A percentile compares a stretch with the other conserved stretches of the same genome.
These are phyloP conservation scores for Eupithecia inturbata DNA, from an alignment of 2,888 invertebrate genomes.

Conservation along the genomic window DNA sequence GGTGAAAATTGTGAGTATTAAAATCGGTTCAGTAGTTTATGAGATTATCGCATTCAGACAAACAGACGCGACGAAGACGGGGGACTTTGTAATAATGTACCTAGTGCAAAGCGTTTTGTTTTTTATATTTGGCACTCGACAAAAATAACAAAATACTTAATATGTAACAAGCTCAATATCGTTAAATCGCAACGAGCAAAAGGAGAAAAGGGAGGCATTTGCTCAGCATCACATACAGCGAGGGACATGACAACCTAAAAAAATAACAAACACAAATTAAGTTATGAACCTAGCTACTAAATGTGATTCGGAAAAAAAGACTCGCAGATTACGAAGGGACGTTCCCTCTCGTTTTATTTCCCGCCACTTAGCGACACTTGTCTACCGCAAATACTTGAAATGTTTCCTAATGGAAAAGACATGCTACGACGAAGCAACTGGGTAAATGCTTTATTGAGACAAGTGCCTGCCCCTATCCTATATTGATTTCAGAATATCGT, in stretches of 20 bases:
- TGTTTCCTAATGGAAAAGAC: slow-evolving; percentile 83
- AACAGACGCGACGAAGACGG: too few relatives aligned
- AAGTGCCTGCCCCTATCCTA: slow-evolving; percentile 69
- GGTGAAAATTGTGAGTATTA: too few relatives aligned
- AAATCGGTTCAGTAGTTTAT: too few relatives aligned
- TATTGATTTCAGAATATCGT: slow-evolving; percentile 58
- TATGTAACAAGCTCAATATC: too few relatives aligned
- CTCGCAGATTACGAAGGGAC: slow-evolving; percentile 4
- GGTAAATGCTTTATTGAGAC: slow-evolving; percentile 82
- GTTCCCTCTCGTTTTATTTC: slow-evolving; percentile 64
- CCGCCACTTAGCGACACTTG: slow-evolving; percentile 74
- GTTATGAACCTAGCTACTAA: not conserved
- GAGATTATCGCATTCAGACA: too few relatives aligned
- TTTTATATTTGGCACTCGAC: too few relatives aligned
- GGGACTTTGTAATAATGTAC: too few relatives aligned
- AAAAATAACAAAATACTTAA: too few relatives aligned
- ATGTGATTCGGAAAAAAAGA: slow-evolving; percentile 11
- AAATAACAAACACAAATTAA: not conserved
- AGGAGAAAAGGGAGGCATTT: not conserved
- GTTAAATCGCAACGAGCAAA: too few relatives aligned
- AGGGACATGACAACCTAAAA: too few relatives aligned
- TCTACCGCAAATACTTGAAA: slow-evolving; percentile 79
- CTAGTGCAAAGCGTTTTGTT: too few relatives aligned
- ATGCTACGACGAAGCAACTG: slow-evolving; percentile 75
- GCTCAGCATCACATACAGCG: too few relatives aligned